These are phyloP conservation scores for Uria lomvia DNA, from an alignment of 2,113 vertebrate species.

Conservation along the genomic window DNA sequence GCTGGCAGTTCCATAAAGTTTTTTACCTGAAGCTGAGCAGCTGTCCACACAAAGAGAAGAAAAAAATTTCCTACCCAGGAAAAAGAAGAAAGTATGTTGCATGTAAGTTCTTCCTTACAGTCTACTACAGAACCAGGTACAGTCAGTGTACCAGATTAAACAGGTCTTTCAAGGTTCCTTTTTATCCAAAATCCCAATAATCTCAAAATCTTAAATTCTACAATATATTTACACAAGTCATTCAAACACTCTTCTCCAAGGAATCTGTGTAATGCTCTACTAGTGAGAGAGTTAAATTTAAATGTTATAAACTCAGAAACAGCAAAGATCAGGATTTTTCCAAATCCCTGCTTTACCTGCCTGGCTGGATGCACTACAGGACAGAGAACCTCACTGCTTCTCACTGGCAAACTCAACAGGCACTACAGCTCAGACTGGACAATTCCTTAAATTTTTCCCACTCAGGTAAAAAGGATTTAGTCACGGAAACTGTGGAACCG, in stretches of 20 bases:
- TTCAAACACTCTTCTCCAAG: not conserved
- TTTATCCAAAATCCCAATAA: not conserved
- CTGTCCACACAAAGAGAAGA: slow-evolving; percentile 39
- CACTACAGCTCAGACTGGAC: not conserved
- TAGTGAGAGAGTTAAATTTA: not conserved
- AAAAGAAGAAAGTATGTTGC: not conserved
- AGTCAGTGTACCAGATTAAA: not conserved
- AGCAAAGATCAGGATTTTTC: not conserved
- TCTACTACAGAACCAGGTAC: not conserved
- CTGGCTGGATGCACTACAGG: not conserved
- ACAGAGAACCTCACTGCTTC: not conserved
- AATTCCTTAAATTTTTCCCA: not conserved
- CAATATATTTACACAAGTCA: not conserved
- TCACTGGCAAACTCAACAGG: not conserved
- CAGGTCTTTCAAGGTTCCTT: not conserved
- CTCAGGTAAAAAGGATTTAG: not conserved
- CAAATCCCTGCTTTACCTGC: not conserved
- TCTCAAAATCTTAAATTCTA: not conserved
- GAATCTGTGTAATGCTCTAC: not conserved
- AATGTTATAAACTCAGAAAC: not conserved
- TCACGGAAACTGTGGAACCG: not conserved
- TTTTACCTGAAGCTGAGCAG: slow-evolving; percentile 55
- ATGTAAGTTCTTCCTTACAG: not conserved
- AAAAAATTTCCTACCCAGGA: not conserved
- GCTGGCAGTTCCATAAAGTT: slow-evolving; percentile 38